Conservation (phyloP, 2,113 vertebrate genomes). For the Athene cunicularia region DNA sequence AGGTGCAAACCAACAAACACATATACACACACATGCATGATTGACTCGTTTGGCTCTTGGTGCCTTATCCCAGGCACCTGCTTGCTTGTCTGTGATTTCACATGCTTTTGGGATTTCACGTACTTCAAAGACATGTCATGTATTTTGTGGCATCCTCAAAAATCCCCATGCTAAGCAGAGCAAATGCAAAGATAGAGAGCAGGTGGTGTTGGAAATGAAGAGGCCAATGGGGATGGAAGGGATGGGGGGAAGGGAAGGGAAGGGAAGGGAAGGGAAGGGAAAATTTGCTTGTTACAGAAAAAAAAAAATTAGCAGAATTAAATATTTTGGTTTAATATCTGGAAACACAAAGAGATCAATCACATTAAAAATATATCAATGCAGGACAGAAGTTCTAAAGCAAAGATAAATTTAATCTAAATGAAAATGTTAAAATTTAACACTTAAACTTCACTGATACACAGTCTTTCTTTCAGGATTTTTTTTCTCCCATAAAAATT, state of each 20-base stretch:
- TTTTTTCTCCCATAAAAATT: not conserved
- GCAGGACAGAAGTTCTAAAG: not conserved
- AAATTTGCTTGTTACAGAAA: not conserved
- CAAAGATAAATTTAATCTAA: not conserved
- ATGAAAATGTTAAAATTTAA: not conserved
- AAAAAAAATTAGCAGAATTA: not conserved
- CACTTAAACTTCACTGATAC: not conserved
- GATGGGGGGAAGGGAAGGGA: not conserved
- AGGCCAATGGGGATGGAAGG: not conserved
- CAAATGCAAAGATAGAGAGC: not conserved
- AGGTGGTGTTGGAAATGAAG: not conserved
- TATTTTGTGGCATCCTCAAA: not conserved
- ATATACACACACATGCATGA: accelerated
- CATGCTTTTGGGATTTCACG: not conserved
- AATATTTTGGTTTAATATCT: not conserved
- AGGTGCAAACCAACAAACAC: not conserved
- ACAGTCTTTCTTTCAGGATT: not conserved
- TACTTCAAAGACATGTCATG: not conserved
- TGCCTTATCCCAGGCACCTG: not conserved
- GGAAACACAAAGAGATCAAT: not conserved
- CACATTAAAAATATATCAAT: not conserved
- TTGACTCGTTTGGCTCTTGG: not conserved
- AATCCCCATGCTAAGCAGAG: not conserved
- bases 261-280: not conserved
- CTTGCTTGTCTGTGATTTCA: not conserved